Evolutionary conservation across 23 tunicate species (phyloP).

Genomic region (Trididemnum miniatum): DNA sequence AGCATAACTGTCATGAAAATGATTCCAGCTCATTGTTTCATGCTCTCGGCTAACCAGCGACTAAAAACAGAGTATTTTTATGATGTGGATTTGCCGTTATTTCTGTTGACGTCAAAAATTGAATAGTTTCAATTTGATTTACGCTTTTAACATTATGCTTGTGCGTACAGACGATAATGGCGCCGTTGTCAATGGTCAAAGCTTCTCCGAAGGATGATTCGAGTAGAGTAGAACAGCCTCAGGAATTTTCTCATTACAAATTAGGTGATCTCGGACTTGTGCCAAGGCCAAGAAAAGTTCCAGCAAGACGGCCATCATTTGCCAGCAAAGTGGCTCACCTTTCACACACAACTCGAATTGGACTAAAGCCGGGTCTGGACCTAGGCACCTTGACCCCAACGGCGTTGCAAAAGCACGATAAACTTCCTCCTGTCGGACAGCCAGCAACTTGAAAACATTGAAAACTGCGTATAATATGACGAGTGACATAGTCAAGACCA

Average conservation of each 20-base stretch:
- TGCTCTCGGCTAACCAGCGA: no score
- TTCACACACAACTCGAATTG: constrained; percentile 24
- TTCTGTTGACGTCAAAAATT: no score
- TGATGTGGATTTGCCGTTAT: no score
- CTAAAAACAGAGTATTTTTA: no score
- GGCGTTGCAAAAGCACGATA: constrained; percentile 21
- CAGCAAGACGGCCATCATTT: not conserved
- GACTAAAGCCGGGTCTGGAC: not conserved
- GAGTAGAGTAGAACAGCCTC: constrained; percentile 34
- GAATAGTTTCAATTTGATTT: no score
- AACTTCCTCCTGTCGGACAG: constrained; percentile 16
- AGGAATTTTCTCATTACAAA: constrained; percentile 80
- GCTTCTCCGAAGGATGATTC: constrained; percentile 42
- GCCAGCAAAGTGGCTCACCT: constrained; percentile 35
- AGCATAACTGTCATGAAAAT: no score
- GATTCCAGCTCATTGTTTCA: no score
- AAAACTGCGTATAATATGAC: no score
- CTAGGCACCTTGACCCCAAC: not conserved
- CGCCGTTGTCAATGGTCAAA: constrained; percentile 73
- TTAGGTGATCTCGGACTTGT: constrained; percentile 91
- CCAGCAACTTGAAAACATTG: no score
- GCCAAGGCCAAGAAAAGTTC: constrained; percentile 62
- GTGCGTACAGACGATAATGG: constrained; percentile 72
- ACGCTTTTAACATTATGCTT: not conserved
- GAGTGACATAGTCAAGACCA: no score